phyloP scores from a whole-genome alignment of 2,113 vertebrate species.

The Pluvialis apricaria region DNA sequence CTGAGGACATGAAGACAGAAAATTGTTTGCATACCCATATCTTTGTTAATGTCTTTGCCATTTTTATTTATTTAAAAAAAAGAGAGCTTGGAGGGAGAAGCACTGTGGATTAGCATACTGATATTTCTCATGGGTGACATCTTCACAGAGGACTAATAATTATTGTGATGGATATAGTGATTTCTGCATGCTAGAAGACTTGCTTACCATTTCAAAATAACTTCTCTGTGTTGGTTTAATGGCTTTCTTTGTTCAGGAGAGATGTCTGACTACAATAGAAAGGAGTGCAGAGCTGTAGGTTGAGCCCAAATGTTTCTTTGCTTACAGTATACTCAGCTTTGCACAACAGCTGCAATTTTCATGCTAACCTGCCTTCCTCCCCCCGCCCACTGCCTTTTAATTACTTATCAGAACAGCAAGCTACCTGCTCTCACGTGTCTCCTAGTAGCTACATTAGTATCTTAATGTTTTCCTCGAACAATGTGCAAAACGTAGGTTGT shows the following conservation, averaged over 20 bases:
- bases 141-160: neutral
- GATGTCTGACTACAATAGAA: neutral
- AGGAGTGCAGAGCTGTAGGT: neutral
- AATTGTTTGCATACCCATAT: neutral
- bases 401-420: neutral
- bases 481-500: neutral
- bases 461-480: neutral
- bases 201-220: neutral
- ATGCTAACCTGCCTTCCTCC: neutral
- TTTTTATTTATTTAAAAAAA: neutral
- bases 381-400: neutral
- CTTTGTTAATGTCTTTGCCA: neutral
- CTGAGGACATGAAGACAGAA: neutral
- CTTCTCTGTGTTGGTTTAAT: neutral
- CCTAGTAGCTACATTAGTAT: neutral
- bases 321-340: neutral
- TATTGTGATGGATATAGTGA: neutral
- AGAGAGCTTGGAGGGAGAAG: neutral
- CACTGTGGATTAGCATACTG: neutral
- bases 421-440: neutral
- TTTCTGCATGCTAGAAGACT: neutral
- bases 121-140: neutral
- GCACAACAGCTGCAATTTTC: neutral
- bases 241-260: neutral
- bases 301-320: neutral